Evolutionary conservation across 2,888 invertebrate species (phyloP).

Genomic region (Agriotes lineatus): DNA sequence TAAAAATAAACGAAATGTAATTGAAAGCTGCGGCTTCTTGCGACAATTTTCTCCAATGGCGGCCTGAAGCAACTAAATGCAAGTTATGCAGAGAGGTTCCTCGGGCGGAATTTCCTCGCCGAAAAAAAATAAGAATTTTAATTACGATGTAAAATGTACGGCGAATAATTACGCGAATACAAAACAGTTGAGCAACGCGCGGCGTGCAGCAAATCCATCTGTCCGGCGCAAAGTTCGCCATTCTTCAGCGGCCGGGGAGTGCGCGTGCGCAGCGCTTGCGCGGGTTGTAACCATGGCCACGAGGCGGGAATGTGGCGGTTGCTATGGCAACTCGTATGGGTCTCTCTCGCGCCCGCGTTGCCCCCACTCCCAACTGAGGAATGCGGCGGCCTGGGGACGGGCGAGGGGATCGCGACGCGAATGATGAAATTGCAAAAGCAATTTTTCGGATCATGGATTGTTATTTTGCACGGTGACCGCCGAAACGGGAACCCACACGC

Average conservation of each 20-base stretch:
- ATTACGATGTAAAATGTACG: not conserved
- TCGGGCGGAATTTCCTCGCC: too few species aligned
- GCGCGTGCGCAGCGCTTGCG: slow-evolving; percentile 55
- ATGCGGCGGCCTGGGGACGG: slow-evolving; percentile 49
- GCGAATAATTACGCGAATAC: not conserved
- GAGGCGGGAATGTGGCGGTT: slow-evolving; percentile 68
- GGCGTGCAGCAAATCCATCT: not conserved
- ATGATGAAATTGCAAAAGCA: slow-evolving; percentile 55
- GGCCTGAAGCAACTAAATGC: too few species aligned
- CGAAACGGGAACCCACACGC: slow-evolving; percentile 39
- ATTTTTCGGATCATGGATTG: slow-evolving; percentile 57
- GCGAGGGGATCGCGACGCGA: slow-evolving; percentile 45
- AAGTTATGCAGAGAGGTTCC: too few species aligned
- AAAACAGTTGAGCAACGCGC: slow-evolving; percentile 1
- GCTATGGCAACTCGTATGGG: slow-evolving; percentile 62
- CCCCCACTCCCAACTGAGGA: slow-evolving; percentile 44
- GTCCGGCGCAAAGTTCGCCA: slow-evolving; percentile 40
- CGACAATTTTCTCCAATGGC: too few species aligned
- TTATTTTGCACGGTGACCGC: slow-evolving; percentile 52
- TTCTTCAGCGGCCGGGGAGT: slow-evolving; percentile 33
- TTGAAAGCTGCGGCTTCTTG: too few species aligned
- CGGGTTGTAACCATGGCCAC: slow-evolving; percentile 64
- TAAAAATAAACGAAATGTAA: too few species aligned
- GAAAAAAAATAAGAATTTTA: not conserved
- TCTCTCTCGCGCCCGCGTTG: slow-evolving; percentile 40